phyloP scores from a whole-genome alignment of 2,888 invertebrate genomes.

The Drosophila sordidapex region DNA sequence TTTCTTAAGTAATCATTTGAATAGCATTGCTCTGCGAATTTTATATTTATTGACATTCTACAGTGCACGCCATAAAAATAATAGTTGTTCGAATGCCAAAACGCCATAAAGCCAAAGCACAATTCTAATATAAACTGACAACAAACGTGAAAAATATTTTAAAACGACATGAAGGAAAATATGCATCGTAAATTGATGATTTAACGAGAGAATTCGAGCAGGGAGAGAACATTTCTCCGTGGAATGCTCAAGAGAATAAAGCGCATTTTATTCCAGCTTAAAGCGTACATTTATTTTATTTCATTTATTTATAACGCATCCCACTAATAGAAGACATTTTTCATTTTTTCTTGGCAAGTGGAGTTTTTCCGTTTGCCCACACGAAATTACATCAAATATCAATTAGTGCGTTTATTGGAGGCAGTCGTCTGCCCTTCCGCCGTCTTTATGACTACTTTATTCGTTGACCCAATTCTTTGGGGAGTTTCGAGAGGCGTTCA shows the following conservation, averaged over 20 bases:
- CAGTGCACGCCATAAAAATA: slow-evolving; percentile 53
- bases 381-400: slow-evolving; percentile 71
- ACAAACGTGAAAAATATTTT: slow-evolving; percentile 46
- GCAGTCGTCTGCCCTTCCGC: slow-evolving; percentile 7
- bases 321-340: slow-evolving; percentile 58
- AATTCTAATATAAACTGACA: slow-evolving; percentile 53
- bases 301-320: slow-evolving; percentile 47
- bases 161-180: slow-evolving; percentile 8
- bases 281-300: slow-evolving; percentile 50
- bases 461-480: slow-evolving; percentile 66
- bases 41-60: slow-evolving; percentile 60
- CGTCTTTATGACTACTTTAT: slow-evolving; percentile 57
- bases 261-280: slow-evolving; percentile 30
- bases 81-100: slow-evolving; percentile 38
- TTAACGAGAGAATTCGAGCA: neutral
- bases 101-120: neutral
- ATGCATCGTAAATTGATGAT: slow-evolving; percentile 28
- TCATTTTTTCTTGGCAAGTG: slow-evolving; percentile 50
- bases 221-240: neutral
- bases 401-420: slow-evolving; percentile 67
- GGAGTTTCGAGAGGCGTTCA: slow-evolving; percentile 25
- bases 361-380: slow-evolving; percentile 30
- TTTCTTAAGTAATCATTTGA: slow-evolving; percentile 36
- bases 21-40: slow-evolving; percentile 9
- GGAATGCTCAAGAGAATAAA: slow-evolving; percentile 13